Conservation (phyloP, 2,797 vertebrate genomes). For the Brachymystax lenok region DNA sequence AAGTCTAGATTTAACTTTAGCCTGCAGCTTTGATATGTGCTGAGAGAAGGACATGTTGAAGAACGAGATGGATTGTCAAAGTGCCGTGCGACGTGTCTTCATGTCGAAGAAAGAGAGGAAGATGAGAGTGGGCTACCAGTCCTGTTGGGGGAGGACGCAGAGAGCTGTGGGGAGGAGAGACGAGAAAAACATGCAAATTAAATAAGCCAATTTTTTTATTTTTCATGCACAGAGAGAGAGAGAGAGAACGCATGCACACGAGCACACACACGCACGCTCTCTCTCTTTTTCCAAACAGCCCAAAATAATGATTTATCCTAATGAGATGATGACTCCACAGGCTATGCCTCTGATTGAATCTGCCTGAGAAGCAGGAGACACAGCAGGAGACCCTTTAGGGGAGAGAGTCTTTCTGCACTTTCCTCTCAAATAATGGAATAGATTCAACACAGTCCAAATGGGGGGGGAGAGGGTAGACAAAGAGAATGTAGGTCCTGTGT, state of each 20-base stretch:
- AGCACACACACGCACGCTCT: not conserved
- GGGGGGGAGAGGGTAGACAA: slow-evolving; percentile 1
- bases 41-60: too few species aligned
- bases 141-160: too few species aligned
- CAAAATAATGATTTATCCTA: slow-evolving; percentile 46
- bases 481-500: not conserved
- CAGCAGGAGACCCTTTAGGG: slow-evolving; percentile 37
- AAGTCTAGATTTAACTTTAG: too few species aligned
- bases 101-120: slow-evolving; percentile 30
- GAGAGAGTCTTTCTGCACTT: slow-evolving; percentile 46
- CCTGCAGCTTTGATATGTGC: too few species aligned
- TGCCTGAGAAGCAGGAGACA: slow-evolving; percentile 50
- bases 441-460: slow-evolving; percentile 21
- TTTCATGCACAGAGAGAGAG: not conserved
- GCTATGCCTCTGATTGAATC: slow-evolving; percentile 64
- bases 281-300: not conserved
- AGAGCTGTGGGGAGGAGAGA: slow-evolving; percentile 38
- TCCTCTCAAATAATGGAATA: slow-evolving; percentile 62
- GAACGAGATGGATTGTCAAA: slow-evolving; percentile 55
- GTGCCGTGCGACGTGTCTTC: slow-evolving; percentile 56
- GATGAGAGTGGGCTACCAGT: slow-evolving; percentile 26
- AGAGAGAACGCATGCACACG: not conserved
- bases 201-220: slow-evolving; percentile 34
- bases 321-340: slow-evolving; percentile 42
- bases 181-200: slow-evolving; percentile 64